Evolutionary conservation across 1,140 invertebrate genomes (phyloP).

Genomic region (Cryptotermes secundus): DNA sequence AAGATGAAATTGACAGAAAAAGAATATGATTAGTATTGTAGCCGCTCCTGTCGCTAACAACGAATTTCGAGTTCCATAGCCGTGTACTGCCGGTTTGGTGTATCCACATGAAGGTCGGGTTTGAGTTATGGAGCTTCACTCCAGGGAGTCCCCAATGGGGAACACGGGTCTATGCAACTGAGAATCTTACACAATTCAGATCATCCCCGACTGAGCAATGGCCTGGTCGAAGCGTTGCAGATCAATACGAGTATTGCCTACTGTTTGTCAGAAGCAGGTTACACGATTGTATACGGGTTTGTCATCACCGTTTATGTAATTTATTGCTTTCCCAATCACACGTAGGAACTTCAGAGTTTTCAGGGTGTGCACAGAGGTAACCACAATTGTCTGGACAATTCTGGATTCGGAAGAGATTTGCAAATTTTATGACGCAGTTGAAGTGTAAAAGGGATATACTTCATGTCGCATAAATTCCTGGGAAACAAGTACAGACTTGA

Average conservation of each 20-base stretch:
- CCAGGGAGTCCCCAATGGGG: not conserved
- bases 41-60: too few species aligned
- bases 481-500: too few species aligned
- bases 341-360: not conserved
- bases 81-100: too few species aligned
- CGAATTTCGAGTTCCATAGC: too few species aligned
- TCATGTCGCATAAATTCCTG: too few species aligned
- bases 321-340: not conserved
- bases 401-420: too few species aligned
- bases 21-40: too few species aligned
- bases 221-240: not conserved
- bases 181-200: not conserved
- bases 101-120: not conserved
- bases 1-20: too few species aligned
- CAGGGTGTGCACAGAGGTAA: too few species aligned
- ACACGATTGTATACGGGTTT: not conserved
- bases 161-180: not conserved
- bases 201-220: conserved; percentile 1
- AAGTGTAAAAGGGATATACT: too few species aligned
- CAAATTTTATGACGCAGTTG: too few species aligned
- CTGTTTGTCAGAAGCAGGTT: not conserved
- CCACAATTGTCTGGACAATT: too few species aligned
- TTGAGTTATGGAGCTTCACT: not conserved
- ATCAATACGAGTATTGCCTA: not conserved
- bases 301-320: not conserved